phyloP scores from a whole-genome alignment of 1,140 invertebrate species.

The Rhopalosiphum padi region DNA sequence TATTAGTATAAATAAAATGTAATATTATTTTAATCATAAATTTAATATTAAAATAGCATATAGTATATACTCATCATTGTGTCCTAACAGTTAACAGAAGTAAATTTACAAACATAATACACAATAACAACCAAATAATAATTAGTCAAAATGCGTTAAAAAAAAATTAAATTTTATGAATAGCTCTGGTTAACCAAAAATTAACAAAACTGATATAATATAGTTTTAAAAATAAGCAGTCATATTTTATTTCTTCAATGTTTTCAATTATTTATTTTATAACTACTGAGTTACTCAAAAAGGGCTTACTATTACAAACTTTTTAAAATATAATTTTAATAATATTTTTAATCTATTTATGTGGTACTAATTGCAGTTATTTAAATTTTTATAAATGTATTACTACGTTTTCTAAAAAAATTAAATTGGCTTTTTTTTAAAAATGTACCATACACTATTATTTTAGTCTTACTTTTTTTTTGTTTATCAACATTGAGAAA shows the following conservation, averaged over 20 bases:
- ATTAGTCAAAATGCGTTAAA: not conserved
- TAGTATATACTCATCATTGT: too few relatives aligned
- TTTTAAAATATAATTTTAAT: not conserved
- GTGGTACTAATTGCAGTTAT: not conserved
- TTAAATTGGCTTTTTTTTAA: not conserved
- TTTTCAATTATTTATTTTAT: not conserved
- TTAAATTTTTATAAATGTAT: not conserved
- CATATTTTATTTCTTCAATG: not conserved
- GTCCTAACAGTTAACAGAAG: not conserved
- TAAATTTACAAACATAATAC: too few relatives aligned
- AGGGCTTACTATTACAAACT: not conserved
- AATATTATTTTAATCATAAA: too few relatives aligned
- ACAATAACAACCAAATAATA: too few relatives aligned
- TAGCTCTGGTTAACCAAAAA: not conserved
- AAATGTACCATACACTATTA: not conserved
- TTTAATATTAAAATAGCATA: too few relatives aligned
- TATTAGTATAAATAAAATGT: too few relatives aligned
- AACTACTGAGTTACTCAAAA: not conserved
- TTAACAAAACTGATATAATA: not conserved
- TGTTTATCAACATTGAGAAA: not conserved
- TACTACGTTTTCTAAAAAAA: not conserved
- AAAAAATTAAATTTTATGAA: not conserved
- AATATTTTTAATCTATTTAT: not conserved
- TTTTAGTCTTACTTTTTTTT: not conserved
- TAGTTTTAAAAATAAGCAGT: not conserved